Base-by-base conservation (phyloP, 2,113 vertebrate species). In the Corythaixoides concolor region DNA sequence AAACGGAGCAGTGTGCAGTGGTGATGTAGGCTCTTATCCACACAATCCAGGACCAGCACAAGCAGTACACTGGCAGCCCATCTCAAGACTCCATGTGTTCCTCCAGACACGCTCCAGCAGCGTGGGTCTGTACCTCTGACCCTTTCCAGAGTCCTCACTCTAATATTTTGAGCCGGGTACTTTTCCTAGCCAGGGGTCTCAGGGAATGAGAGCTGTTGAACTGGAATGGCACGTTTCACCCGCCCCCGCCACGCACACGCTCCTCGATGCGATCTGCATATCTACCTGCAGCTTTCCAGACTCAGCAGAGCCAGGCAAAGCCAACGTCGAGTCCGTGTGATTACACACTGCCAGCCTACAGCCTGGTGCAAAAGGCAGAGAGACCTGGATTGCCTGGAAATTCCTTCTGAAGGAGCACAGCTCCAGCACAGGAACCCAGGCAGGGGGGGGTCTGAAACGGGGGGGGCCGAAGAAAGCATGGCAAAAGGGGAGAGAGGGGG, bases 141-240 rank as follows among this genome's bases (percentile, higher is more conserved):
- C 12, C n/a, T 86, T 66, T 66, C 63, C 55, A 43, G 67, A 58
- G 37, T 13, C 43, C 63, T 77, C 53, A 7, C 22, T 89, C 19
- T 19, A 37, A 8, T 21, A 43, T 81, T 86, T 50, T 78, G 78
- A 62, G 52, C 58, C 1, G 2, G 68, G 58, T 78, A 63, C 69
- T 86, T 91, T 95, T 93, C 93, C 94, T 90, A 93, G 92, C 86
- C 92, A 94, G 94, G 79, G 95, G 93, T 94, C 95, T 59, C 79
- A 33, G 80, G 73, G 60, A 95, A 74, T 17, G 50, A 49, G 82
- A 95, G 96, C 85, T 68, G 94, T 4, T 59, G 67, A 91, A 95
- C 96, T 78, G 95, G 97, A 96, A 95, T 16, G 82, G 88, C 91
- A 20, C 1, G 92, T 93, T 89, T 49, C 82, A 45, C 8, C 78